Conservation (phyloP, 2,797 vertebrate genomes). For the Enteromius fasciolatus region DNA sequence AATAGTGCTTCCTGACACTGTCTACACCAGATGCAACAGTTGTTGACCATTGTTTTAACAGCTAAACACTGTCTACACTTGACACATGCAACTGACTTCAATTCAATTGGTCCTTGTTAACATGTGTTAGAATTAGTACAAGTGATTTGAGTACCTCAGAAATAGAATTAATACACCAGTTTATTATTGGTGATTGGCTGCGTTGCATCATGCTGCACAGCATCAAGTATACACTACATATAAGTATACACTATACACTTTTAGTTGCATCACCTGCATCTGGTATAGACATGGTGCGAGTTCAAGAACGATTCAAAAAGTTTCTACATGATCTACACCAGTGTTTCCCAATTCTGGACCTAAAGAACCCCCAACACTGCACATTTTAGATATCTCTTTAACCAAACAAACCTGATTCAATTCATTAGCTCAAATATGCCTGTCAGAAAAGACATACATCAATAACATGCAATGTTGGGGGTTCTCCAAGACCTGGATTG, state of each 20-base stretch:
- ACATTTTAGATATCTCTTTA: not conserved
- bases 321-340: not conserved
- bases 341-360: not conserved
- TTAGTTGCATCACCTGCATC: not conserved
- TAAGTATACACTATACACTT: too few relatives aligned
- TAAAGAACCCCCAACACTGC: not conserved
- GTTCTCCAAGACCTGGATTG: not conserved
- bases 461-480: not conserved
- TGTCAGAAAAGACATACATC: not conserved
- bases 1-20: not conserved
- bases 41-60: not conserved
- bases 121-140: not conserved
- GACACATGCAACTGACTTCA: not conserved
- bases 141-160: not conserved
- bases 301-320: not conserved
- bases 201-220: not conserved
- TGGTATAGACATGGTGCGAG: not conserved
- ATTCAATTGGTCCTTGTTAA: not conserved
- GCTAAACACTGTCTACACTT: not conserved
- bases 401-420: not conserved
- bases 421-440: not conserved
- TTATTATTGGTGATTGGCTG: not conserved
- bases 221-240: not conserved
- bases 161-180: not conserved
- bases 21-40: not conserved